Conservation (phyloP, 2,888 invertebrate genomes). For the Cantharis nigra region DNA sequence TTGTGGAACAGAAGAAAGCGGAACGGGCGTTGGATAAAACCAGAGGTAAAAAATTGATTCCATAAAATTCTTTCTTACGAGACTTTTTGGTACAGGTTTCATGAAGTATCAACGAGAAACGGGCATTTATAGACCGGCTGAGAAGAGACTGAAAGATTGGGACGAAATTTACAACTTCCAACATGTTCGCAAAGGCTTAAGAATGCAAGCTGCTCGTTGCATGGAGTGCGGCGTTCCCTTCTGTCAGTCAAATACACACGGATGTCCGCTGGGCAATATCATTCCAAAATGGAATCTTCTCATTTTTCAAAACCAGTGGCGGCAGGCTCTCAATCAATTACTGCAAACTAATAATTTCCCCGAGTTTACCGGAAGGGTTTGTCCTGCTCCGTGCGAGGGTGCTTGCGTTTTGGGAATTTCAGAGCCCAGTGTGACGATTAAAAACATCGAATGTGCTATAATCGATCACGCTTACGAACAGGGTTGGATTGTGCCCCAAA, state of each 20-base stretch:
- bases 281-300: conserved; percentile 99
- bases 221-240: conserved; percentile 99
- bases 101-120: conserved; percentile 94
- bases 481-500: conserved; percentile 88
- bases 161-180: conserved; percentile 91
- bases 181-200: conserved; percentile 85
- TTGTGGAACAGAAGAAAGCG: conserved; percentile 76
- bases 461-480: conserved; percentile 97
- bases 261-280: conserved; percentile 97
- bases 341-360: conserved; percentile 99
- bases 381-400: conserved; percentile 98
- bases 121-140: conserved; percentile 82
- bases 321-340: conserved; percentile 88
- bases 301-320: conserved; percentile 93
- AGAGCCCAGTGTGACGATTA: conserved; percentile 96
- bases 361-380: conserved; percentile 70
- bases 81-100: conserved; percentile 74
- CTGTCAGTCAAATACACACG: conserved; percentile 89
- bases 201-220: conserved; percentile 91
- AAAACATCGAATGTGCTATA: conserved; percentile 98
- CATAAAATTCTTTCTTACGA: conserved; percentile 1
- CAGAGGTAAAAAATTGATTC: conserved; percentile 52
- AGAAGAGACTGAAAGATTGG: conserved; percentile 90
- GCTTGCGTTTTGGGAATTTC: conserved; percentile 91
- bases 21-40: conserved; percentile 84